Evolutionary conservation across 2,113 vertebrate species (phyloP).

Genomic region (Nyctereutes procyonoides): DNA sequence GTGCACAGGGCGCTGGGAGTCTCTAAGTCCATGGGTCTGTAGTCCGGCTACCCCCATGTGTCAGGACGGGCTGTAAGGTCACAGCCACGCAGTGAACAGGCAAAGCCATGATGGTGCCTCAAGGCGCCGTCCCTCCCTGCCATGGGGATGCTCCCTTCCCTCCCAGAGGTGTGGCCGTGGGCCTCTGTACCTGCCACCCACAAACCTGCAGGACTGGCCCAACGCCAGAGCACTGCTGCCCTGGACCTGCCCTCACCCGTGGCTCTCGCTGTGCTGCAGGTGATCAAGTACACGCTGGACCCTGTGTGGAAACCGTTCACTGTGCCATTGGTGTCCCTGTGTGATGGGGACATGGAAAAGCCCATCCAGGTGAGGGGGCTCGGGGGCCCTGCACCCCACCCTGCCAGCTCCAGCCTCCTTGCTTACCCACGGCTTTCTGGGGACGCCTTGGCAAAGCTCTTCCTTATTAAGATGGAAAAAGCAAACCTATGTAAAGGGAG

Average conservation of each 20-base stretch:
- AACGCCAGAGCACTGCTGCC: neutral
- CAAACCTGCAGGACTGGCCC: neutral
- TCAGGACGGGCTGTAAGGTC: neutral
- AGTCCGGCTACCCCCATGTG: neutral
- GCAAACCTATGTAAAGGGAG: accelerated
- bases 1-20: neutral
- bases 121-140: neutral
- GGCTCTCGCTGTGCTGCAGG: slow-evolving; percentile 83
- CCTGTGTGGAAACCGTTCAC: slow-evolving; percentile 97
- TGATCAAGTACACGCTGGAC: slow-evolving; percentile 98
- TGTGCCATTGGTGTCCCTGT: slow-evolving; percentile 96
- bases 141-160: accelerated
- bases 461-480: neutral
- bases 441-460: neutral
- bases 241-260: neutral
- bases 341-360: slow-evolving; percentile 96
- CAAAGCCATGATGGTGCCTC: accelerated
- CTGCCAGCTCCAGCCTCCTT: neutral
- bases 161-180: neutral
- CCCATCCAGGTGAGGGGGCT: slow-evolving; percentile 91
- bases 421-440: neutral
- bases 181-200: neutral
- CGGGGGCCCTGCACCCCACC: neutral
- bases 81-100: neutral
- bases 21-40: neutral